Conservation (phyloP, 2,888 invertebrate species). For the Clistopyga incitator region DNA sequence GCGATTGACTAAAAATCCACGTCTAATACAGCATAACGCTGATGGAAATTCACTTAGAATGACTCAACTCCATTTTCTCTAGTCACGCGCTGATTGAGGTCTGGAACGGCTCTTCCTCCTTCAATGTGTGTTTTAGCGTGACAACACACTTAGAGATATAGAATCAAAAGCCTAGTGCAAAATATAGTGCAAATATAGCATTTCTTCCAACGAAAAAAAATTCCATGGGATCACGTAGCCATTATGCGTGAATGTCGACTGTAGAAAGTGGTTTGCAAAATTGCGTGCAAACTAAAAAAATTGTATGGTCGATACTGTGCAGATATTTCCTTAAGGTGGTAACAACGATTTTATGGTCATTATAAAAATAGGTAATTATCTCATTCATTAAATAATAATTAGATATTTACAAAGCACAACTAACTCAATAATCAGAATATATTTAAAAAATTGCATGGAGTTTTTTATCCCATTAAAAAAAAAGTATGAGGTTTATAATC, state of each 20-base stretch:
- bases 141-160: slow-evolving; percentile 27
- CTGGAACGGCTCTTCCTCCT: slow-evolving; percentile 74
- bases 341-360: too few relatives aligned
- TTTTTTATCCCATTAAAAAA: too few relatives aligned
- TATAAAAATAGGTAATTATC: too few relatives aligned
- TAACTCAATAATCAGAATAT: too few relatives aligned
- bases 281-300: neutral
- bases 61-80: slow-evolving; percentile 73
- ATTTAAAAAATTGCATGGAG: too few relatives aligned
- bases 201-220: slow-evolving; percentile 13
- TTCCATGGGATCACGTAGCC: neutral
- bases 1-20: slow-evolving; percentile 14
- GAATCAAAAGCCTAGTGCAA: slow-evolving; percentile 14
- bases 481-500: too few relatives aligned
- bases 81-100: slow-evolving; percentile 79
- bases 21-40: slow-evolving; percentile 43
- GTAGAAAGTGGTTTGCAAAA: neutral
- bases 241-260: neutral
- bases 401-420: too few relatives aligned
- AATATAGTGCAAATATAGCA: slow-evolving; percentile 2
- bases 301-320: neutral
- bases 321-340: too few relatives aligned
- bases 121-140: slow-evolving; percentile 52
- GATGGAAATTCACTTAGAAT: slow-evolving; percentile 58
- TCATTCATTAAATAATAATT: too few relatives aligned